Percentiles rank a stretch among this genome's conserved stretches.
phyloP scores from a whole-genome alignment of 1,140 invertebrate genomes.

The Atta colombica region DNA sequence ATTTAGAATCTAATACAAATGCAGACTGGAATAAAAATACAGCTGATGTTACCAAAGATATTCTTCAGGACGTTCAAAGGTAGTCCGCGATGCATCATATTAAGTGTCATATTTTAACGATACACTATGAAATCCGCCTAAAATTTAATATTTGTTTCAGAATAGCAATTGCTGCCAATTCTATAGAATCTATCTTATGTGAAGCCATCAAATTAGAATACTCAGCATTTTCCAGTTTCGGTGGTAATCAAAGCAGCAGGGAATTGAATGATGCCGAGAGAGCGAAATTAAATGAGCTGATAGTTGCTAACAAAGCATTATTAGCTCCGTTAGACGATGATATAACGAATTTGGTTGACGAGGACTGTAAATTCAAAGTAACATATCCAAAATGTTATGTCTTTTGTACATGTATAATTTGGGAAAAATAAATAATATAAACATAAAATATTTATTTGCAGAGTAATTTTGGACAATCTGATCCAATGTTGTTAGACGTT shows the following conservation, averaged over 20 bases:
- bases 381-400: background rate
- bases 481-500: constrained; percentile 92
- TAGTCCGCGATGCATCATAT: constrained; percentile 61
- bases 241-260: constrained; percentile 88
- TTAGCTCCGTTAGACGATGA: constrained; percentile 94
- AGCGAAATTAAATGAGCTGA: constrained; percentile 93
- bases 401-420: background rate
- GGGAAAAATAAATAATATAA: background rate
- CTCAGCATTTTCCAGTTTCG: constrained; percentile 89
- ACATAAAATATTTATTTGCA: constrained; percentile 44
- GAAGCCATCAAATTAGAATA: constrained; percentile 95
- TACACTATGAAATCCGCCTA: background rate
- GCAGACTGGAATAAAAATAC: constrained; percentile 73
- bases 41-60: constrained; percentile 88
- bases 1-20: constrained; percentile 38
- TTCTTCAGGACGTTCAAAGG: constrained; percentile 90
- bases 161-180: constrained; percentile 86
- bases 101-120: background rate
- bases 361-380: constrained; percentile 89
- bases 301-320: constrained; percentile 94
- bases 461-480: constrained; percentile 87
- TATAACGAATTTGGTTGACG: constrained; percentile 89
- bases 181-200: constrained; percentile 93
- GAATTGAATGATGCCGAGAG: constrained; percentile 94
- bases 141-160: constrained; percentile 74